Conservation (phyloP, 2,113 vertebrate genomes). For the Cebidichthys violaceus region DNA sequence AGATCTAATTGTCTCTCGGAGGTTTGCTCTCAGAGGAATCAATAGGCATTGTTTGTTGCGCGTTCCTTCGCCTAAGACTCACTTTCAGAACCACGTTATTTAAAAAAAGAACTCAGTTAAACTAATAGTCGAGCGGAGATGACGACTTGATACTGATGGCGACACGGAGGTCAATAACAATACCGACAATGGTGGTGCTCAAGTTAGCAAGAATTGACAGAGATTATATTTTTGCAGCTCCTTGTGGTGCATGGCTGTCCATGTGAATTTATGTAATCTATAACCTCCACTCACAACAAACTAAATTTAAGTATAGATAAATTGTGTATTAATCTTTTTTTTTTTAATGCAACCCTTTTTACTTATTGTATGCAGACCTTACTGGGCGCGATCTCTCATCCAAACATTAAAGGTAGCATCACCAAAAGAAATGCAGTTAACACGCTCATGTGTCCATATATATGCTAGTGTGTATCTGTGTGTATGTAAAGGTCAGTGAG, state of each 20-base stretch:
- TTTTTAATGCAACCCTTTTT: neutral
- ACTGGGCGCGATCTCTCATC: too few species aligned
- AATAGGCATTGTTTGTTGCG: conserved; percentile 77
- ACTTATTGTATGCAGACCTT: neutral
- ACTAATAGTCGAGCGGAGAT: conserved; percentile 31
- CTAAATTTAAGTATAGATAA: neutral
- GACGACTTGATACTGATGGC: conserved; percentile 21
- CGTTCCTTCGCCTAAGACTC: conserved; percentile 51
- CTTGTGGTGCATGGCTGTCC: neutral
- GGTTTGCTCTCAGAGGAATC: conserved; percentile 71
- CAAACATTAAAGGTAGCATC: conserved; percentile 15
- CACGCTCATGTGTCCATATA: conserved; percentile 6
- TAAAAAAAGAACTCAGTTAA: conserved; percentile 50
- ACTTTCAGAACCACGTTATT: conserved; percentile 54
- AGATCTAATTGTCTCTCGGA: conserved; percentile 73
- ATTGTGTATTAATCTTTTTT: neutral
- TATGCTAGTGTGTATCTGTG: conserved; percentile 31
- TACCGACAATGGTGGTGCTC: neutral
- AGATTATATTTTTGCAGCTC: neutral
- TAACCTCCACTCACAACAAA: neutral
- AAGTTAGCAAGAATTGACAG: neutral
- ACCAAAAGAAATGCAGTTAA: conserved; percentile 11
- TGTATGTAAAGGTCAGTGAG: conserved; percentile 68
- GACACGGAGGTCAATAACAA: neutral
- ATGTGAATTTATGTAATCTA: neutral